A percentile compares a stretch with the other conserved stretches of the same genome.
Conservation (phyloP, 2,113 vertebrate species). For the Cricetomys ansorgei region DNA sequence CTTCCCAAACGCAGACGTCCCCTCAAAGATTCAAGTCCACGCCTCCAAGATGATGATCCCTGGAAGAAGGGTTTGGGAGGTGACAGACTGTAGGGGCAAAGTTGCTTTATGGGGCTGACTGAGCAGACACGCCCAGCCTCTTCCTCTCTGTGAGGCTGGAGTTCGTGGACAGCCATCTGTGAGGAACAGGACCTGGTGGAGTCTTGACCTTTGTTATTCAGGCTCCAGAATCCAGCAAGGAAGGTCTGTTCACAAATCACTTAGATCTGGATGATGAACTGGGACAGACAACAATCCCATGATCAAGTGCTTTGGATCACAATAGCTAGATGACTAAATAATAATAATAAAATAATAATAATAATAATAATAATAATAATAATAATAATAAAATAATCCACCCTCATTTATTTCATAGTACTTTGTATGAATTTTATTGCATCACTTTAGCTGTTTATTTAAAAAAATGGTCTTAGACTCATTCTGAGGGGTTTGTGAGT, state of each 20-base stretch:
- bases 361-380: too few relatives aligned
- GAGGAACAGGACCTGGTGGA: background rate
- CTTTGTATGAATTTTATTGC: background rate
- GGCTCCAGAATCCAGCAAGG: background rate
- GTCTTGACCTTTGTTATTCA: background rate
- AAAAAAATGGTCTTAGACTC: background rate
- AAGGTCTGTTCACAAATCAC: background rate
- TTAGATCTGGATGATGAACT: background rate
- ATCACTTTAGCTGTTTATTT: background rate
- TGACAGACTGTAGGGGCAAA: background rate
- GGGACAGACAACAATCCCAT: accelerated
- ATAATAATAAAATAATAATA: too few relatives aligned
- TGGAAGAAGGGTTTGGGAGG: background rate
- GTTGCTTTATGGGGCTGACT: background rate
- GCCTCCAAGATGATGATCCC: background rate
- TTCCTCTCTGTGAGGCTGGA: background rate
- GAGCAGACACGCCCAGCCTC: background rate
- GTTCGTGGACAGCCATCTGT: background rate
- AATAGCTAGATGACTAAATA: background rate
- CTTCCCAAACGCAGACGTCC: background rate
- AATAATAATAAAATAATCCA: too few relatives aligned
- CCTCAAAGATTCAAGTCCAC: background rate
- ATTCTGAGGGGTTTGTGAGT: background rate
- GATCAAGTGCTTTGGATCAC: background rate
- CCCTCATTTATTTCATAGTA: background rate